phyloP scores from a whole-genome alignment of 2,797 vertebrate genomes.

The Pygocentrus nattereri region DNA sequence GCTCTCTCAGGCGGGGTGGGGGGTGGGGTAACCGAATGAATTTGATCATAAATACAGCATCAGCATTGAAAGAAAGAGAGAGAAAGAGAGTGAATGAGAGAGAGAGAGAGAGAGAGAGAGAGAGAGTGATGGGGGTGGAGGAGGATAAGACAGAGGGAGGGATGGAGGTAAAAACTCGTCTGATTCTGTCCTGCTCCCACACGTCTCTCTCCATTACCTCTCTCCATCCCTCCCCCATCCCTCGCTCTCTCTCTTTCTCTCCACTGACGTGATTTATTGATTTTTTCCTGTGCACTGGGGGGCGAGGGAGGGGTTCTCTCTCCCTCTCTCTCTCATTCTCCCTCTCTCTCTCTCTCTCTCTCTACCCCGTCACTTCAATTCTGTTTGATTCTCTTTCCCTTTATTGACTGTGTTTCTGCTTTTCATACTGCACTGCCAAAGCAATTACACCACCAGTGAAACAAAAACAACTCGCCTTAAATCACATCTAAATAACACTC shows the following conservation, averaged over 20 bases:
- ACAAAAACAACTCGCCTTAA: neutral
- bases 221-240: constrained; percentile 64
- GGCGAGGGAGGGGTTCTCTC: constrained; percentile 26
- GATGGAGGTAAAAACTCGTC: constrained; percentile 33
- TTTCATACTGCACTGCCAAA: constrained; percentile 20
- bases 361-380: constrained; percentile 1
- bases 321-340: constrained; percentile 10
- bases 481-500: neutral
- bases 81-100: neutral
- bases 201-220: constrained; percentile 69
- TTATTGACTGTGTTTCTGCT: constrained; percentile 23
- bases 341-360: neutral
- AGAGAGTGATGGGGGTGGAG: neutral
- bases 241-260: constrained; percentile 60
- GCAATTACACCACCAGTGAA: neutral
- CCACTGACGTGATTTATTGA: constrained; percentile 71
- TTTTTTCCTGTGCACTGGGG: constrained; percentile 61
- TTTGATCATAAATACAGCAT: constrained; percentile 28
- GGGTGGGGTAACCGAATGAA: constrained; percentile 21
- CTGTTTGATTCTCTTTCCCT: constrained; percentile 4
- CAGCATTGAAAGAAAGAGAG: too few relatives aligned
- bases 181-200: constrained; percentile 57
- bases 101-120: neutral
- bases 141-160: neutral
- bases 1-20: constrained; percentile 21